Evolutionary conservation across 2,888 invertebrate species (phyloP).

Genomic region (Acleris emargana): DNA sequence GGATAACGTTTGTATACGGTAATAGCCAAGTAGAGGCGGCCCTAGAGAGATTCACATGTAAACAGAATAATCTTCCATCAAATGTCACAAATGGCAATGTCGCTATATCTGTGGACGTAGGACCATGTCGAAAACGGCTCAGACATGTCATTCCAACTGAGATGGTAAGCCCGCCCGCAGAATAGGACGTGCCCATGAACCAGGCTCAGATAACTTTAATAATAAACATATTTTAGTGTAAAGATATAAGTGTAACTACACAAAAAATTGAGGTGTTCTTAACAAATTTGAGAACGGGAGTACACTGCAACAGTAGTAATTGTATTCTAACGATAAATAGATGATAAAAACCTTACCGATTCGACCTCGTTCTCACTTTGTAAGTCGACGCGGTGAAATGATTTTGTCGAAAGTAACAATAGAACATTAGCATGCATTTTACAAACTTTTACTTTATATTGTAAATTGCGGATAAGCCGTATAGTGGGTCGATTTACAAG

Average conservation of each 20-base stretch:
- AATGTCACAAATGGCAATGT: constrained; percentile 70
- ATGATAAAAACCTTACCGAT: constrained; percentile 43
- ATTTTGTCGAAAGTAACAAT: constrained; percentile 64
- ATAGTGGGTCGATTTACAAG: constrained; percentile 52
- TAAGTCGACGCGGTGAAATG: constrained; percentile 54
- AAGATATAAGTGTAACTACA: too few relatives aligned
- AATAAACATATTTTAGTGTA: neutral
- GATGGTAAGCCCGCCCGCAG: constrained; percentile 51
- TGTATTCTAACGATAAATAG: constrained; percentile 1
- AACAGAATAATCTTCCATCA: constrained; percentile 76
- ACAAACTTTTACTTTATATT: constrained; percentile 65
- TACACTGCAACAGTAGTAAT: constrained; percentile 4
- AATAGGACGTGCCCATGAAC: constrained; percentile 48
- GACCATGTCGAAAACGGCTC: constrained; percentile 57
- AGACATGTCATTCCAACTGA: constrained; percentile 59
- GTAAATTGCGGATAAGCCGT: constrained; percentile 52
- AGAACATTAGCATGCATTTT: constrained; percentile 66
- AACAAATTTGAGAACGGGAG: too few relatives aligned
- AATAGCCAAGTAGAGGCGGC: constrained; percentile 49
- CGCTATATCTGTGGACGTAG: constrained; percentile 58
- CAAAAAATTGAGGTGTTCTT: too few relatives aligned
- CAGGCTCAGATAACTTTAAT: neutral
- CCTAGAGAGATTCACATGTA: constrained; percentile 55
- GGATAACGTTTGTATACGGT: constrained; percentile 61
- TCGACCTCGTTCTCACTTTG: constrained; percentile 53